Conservation (phyloP, 2,113 vertebrate genomes). For the Mungos mungo region DNA sequence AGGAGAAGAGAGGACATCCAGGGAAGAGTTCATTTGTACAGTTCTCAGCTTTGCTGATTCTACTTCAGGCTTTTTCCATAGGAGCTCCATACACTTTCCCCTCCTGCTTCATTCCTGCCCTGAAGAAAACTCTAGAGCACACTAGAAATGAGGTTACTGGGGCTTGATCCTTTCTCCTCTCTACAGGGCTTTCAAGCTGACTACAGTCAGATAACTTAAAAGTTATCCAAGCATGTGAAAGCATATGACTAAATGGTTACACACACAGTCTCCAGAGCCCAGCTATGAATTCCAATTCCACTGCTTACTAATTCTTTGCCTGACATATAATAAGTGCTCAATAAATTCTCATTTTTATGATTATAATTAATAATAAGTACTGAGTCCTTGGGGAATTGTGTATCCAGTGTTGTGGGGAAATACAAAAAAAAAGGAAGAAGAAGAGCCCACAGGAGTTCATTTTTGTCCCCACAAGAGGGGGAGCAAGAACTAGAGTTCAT, state of each 20-base stretch:
- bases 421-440: not conserved
- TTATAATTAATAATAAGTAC: not conserved
- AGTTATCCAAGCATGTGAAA: not conserved
- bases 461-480: not conserved
- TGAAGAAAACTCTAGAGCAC: not conserved
- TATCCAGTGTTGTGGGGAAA: not conserved
- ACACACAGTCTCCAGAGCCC: not conserved
- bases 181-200: not conserved
- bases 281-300: not conserved
- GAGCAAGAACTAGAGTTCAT: not conserved
- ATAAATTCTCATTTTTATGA: not conserved
- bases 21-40: not conserved
- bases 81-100: not conserved
- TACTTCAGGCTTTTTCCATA: not conserved
- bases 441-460: not conserved
- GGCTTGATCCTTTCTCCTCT: not conserved
- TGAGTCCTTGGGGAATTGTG: not conserved
- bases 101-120: not conserved
- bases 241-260: not conserved
- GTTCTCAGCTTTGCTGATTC: too few relatives aligned
- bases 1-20: not conserved
- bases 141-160: not conserved
- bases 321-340: not conserved
- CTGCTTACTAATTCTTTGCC: not conserved
- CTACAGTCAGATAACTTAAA: not conserved